Percentiles rank a stretch among this genome's conserved stretches.
Evolutionary conservation across 2,888 invertebrate genomes (phyloP).

Genomic region (Caenorhabditis drosophilae): DNA sequence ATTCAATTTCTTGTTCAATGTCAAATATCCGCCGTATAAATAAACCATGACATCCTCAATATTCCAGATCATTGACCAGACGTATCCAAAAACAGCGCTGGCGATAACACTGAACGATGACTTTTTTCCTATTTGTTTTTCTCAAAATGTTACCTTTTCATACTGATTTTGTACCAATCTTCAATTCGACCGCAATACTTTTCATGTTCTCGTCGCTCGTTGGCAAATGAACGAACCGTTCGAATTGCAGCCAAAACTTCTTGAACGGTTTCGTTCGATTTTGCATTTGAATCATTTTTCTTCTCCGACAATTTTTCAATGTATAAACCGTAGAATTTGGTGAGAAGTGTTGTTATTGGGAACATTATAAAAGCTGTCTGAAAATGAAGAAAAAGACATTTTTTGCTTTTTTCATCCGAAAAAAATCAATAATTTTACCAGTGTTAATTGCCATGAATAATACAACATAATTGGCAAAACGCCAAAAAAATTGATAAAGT

Average conservation of each 20-base stretch:
- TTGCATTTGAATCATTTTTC: slow-evolving; percentile 29
- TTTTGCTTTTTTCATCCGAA: not conserved
- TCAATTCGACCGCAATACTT: slow-evolving; percentile 21
- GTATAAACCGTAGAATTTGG: slow-evolving; percentile 23
- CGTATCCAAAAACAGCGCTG: slow-evolving; percentile 19
- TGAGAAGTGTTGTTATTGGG: slow-evolving; percentile 23
- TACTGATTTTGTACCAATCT: slow-evolving; percentile 33
- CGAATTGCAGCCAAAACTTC: slow-evolving; percentile 33
- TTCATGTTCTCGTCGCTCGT: slow-evolving; percentile 17
- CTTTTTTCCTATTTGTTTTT: not conserved
- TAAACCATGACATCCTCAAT: slow-evolving; percentile 27
- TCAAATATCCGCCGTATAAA: slow-evolving; percentile 34
- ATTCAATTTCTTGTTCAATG: slow-evolving; percentile 25
- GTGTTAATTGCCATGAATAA: slow-evolving; percentile 17
- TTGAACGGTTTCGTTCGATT: slow-evolving; percentile 30
- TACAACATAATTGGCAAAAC: slow-evolving; percentile 34
- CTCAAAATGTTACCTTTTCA: slow-evolving; percentile 14
- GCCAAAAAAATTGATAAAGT: slow-evolving; percentile 22
- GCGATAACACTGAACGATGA: slow-evolving; percentile 18
- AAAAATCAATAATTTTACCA: not conserved
- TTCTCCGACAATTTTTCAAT: slow-evolving; percentile 29
- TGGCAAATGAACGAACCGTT: slow-evolving; percentile 33
- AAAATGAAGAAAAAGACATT: not conserved
- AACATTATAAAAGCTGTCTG: slow-evolving; percentile 21
- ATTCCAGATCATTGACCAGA: slow-evolving; percentile 33